Percentiles rank a stretch among this genome's conserved stretches.
phyloP scores from a whole-genome alignment of 2,797 vertebrate species.

The Poecilia picta region DNA sequence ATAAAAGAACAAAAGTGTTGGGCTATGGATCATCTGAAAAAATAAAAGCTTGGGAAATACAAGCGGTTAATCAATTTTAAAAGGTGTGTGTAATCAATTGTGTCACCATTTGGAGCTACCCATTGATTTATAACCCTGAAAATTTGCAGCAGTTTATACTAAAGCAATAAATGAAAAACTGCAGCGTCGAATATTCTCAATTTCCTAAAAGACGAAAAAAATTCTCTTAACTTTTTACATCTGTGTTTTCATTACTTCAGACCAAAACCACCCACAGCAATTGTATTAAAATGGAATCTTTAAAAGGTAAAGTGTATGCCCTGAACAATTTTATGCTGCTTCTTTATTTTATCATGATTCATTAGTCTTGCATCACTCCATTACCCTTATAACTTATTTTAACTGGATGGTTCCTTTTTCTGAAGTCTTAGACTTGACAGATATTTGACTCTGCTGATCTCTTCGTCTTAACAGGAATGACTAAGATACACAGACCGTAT shows the following conservation, averaged over 20 bases:
- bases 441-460: constrained; percentile 9
- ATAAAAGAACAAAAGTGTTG: background rate
- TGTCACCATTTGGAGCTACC: background rate
- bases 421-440: background rate
- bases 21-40: background rate
- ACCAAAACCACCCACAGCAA: background rate
- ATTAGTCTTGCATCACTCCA: constrained; percentile 16
- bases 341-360: constrained; percentile 27
- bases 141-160: background rate
- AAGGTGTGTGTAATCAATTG: background rate
- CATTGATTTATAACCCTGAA: constrained; percentile 6
- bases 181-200: background rate
- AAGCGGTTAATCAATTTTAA: background rate
- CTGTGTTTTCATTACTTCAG: background rate
- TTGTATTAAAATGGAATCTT: background rate
- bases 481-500: constrained; percentile 37
- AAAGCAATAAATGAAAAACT: background rate
- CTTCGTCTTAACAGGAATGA: constrained; percentile 9
- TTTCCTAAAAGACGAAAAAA: background rate
- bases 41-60: constrained; percentile 3
- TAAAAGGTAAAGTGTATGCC: background rate
- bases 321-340: background rate
- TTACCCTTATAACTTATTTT: constrained; percentile 31
- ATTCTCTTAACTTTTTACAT: background rate
- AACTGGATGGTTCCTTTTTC: background rate